Conservation (phyloP, 1,140 invertebrate species). For the Panagrolaimus sp. region DNA sequence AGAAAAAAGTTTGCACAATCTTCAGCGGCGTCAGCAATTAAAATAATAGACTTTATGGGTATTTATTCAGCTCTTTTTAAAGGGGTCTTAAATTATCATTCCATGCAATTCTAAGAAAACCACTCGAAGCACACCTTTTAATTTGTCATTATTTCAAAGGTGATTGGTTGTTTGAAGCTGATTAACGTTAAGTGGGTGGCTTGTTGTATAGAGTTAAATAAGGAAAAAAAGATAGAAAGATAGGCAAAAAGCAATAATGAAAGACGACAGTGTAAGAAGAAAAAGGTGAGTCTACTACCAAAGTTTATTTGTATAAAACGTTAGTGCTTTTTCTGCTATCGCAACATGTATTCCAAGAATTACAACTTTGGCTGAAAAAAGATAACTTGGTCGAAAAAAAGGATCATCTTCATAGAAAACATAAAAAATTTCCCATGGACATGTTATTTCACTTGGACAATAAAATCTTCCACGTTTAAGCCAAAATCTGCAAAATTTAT, state of each 20-base stretch:
- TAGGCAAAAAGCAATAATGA: neutral
- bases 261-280: neutral
- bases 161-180: no score
- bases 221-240: neutral
- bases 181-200: no score
- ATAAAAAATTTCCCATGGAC: slow-evolving; percentile 2
- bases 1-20: neutral
- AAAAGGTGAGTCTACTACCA: neutral
- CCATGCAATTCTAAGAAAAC: no score
- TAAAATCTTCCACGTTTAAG: slow-evolving; percentile 6
- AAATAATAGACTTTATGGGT: neutral
- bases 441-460: slow-evolving; percentile 3
- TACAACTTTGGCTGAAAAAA: neutral
- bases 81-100: neutral
- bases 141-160: no score
- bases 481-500: neutral
- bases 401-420: neutral
- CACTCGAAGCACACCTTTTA: no score
- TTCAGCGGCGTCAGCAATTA: neutral
- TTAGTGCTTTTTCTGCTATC: neutral
- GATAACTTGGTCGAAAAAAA: slow-evolving; percentile 9
- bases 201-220: neutral
- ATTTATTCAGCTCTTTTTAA: neutral
- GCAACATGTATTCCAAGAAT: neutral
- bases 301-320: slow-evolving; percentile 9